These are phyloP conservation scores for Enteromius anoplus DNA, from an alignment of 2,797 vertebrate species.

Conservation along the genomic window DNA sequence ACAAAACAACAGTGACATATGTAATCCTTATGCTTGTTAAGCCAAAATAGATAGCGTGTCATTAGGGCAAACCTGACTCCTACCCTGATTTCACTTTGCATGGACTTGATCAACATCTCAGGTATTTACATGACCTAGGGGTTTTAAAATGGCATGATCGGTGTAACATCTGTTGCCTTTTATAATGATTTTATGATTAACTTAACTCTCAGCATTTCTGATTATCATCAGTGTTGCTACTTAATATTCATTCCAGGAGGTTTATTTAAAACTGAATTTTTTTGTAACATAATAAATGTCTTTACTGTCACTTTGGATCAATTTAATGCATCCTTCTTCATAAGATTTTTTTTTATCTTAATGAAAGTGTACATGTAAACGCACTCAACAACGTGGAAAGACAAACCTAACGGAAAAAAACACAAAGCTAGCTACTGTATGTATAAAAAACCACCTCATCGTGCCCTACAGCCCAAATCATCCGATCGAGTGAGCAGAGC, in stretches of 20 bases:
- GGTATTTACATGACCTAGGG: neutral
- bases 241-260: neutral
- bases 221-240: neutral
- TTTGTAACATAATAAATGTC: neutral
- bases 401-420: neutral
- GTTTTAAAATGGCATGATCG: neutral
- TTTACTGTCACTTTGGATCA: neutral
- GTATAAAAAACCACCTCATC: conserved; percentile 2
- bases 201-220: neutral
- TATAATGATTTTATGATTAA: neutral
- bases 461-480: conserved; percentile 56
- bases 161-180: neutral
- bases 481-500: conserved; percentile 53
- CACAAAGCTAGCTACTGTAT: neutral
- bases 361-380: neutral
- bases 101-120: neutral
- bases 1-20: neutral
- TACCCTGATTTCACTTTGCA: neutral
- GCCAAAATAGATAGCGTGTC: neutral
- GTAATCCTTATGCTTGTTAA: neutral
- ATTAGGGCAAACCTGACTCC: neutral
- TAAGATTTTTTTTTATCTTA: no score
- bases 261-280: no score
- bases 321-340: neutral
- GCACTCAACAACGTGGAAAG: neutral